These are phyloP conservation scores for Lethenteron camtschaticum DNA, from an alignment of 2,113 vertebrate genomes.

Conservation along the genomic window DNA sequence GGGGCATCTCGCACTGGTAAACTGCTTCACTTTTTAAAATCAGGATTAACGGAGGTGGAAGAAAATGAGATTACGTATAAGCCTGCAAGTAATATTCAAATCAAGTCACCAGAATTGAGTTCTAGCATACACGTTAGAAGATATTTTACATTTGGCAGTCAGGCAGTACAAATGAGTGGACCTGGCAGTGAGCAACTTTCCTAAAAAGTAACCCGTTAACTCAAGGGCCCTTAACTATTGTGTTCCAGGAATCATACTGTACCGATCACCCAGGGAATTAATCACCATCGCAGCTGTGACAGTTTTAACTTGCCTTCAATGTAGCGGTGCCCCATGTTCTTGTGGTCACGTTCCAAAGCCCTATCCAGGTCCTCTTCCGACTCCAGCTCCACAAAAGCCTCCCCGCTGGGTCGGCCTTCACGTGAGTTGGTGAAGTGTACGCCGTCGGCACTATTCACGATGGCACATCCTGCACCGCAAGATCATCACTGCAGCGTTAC, in stretches of 20 bases:
- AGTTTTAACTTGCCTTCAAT: slow-evolving; percentile 7
- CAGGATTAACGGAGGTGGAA: too few species aligned
- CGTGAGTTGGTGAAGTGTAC: slow-evolving; percentile 9
- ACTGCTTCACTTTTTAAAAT: too few species aligned
- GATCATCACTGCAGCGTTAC: too few species aligned
- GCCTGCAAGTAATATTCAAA: too few species aligned
- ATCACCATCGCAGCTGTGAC: not conserved
- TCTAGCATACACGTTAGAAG: too few species aligned
- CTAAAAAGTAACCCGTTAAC: slow-evolving; percentile 3
- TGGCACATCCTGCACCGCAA: slow-evolving; percentile 6
- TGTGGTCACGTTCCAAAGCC: slow-evolving; percentile 8
- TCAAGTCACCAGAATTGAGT: too few species aligned
- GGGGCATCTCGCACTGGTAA: too few species aligned
- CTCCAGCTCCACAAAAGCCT: slow-evolving; percentile 9
- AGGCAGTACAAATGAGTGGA: too few species aligned
- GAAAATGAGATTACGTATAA: too few species aligned
- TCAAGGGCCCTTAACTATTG: not conserved
- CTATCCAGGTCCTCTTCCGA: slow-evolving; percentile 7
- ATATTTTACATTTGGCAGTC: too few species aligned
- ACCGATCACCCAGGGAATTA: too few species aligned
- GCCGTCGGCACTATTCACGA: slow-evolving; percentile 8
- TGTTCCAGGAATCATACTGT: not conserved
- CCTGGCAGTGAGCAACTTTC: too few species aligned
- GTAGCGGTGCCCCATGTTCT: slow-evolving; percentile 10
- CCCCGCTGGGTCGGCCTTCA: slow-evolving; percentile 9